Percentiles rank a stretch among this genome's conserved stretches.
These are phyloP conservation scores for Oryzias javanicus DNA, from an alignment of 2,113 vertebrate genomes.

Conservation along the genomic window DNA sequence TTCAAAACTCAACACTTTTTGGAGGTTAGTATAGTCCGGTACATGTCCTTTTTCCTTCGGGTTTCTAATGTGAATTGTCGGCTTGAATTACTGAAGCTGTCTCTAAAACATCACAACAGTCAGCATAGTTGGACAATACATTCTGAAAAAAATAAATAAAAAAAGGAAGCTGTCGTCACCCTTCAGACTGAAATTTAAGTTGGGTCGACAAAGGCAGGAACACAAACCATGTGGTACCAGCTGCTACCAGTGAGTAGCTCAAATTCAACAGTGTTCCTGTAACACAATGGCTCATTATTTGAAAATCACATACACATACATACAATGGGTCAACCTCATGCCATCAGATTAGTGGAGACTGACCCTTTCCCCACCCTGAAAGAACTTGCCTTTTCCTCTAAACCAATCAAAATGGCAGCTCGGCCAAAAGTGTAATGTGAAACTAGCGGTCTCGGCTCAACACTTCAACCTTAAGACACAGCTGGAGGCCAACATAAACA, in stretches of 20 bases:
- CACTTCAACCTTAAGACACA: slow-evolving; percentile 62
- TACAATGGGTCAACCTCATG: slow-evolving; percentile 59
- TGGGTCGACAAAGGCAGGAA: slow-evolving; percentile 28
- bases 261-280: slow-evolving; percentile 55
- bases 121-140: not conserved
- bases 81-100: too few species aligned
- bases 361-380: slow-evolving; percentile 67
- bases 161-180: slow-evolving; percentile 8
- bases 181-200: slow-evolving; percentile 17
- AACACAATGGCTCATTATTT: slow-evolving; percentile 79
- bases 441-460: slow-evolving; percentile 64
- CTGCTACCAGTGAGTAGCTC: slow-evolving; percentile 52
- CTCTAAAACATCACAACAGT: slow-evolving; percentile 4
- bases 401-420: slow-evolving; percentile 66
- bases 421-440: slow-evolving; percentile 74
- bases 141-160: slow-evolving; percentile 5
- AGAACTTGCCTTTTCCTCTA: slow-evolving; percentile 54
- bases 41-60: too few species aligned
- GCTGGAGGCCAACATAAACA: slow-evolving; percentile 66
- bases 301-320: slow-evolving; percentile 43
- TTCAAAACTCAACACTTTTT: too few species aligned
- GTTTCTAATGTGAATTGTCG: too few species aligned
- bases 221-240: slow-evolving; percentile 57
- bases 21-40: too few species aligned
- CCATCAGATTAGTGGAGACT: slow-evolving; percentile 68